Evolutionary conservation across 2,888 invertebrate species (phyloP), one percentile per base, ranked within the genome.

Genomic region (Nomada hirtipes): DNA sequence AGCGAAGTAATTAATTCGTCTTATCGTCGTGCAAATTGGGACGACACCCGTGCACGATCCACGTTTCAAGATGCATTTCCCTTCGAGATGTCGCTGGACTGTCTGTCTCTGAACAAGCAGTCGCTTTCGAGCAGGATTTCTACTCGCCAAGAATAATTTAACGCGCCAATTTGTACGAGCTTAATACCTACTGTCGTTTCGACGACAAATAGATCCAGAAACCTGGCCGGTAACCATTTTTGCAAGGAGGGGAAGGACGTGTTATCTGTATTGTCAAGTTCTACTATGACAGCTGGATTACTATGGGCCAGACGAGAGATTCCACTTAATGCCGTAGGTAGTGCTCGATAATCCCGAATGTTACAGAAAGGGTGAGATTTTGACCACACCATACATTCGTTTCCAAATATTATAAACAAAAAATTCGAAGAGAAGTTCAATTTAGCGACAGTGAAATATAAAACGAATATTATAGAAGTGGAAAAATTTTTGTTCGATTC

Each of bases 1-100:
- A 10, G 15, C 13, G 52, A 52, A 75, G 44, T 76, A 79, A 76
- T 79, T 71, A 79, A 76, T 79, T 23, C 60, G 70, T 29, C 10
- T 65, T 53, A 65, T 63, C 55, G 50, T 13, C 20, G 20, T 1
- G 15, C 47, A 36, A 36, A 36, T 36, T 36, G 9, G 7, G 20
- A 47, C 11, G 13, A 15, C 23, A 50, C 55, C 53, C 74, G 26
- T 23, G 36, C 60, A 47, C 50, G n/a, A 29, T 29, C 18, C 18
- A 29, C 53, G 47, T 55, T 69, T n/a, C 23, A 9, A 26, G 64
- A 76, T 59, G 71, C 71, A 76, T 36, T 71, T 53, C 55, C 67
- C 23, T 55, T 55, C 36, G 13, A 15, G 52, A 7, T 36, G 36
- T 36, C 9, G 7, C 23, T 55, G 18, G 57, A 44, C 18, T 26